Percentiles rank a stretch among this genome's conserved stretches.
These are phyloP conservation scores for Tragelaphus scriptus DNA, from an alignment of 2,113 vertebrate species.

Conservation along the genomic window DNA sequence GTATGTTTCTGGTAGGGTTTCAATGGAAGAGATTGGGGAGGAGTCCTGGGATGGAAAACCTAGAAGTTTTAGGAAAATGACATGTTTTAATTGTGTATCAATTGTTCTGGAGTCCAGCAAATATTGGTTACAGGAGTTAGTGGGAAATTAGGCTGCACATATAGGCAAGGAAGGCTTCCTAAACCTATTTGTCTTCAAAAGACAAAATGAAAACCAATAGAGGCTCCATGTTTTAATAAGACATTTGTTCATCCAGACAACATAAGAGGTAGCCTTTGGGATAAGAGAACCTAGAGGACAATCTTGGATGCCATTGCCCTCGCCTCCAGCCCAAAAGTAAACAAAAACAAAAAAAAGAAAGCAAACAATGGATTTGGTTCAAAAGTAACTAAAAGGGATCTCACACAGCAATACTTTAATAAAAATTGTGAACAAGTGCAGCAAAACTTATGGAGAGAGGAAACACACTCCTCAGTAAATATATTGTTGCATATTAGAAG, in stretches of 20 bases:
- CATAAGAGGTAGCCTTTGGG: not conserved
- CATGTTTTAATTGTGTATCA: not conserved
- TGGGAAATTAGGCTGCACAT: accelerated
- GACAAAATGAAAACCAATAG: not conserved
- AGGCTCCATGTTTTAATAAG: not conserved
- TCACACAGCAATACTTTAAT: not conserved
- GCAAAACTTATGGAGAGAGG: not conserved
- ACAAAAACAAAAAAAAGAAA: not conserved
- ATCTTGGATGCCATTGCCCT: not conserved
- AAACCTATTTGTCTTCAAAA: not conserved
- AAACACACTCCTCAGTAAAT: not conserved
- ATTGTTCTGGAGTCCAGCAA: not conserved
- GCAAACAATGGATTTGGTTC: accelerated
- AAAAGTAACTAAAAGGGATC: not conserved
- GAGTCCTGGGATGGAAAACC: not conserved
- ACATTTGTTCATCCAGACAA: not conserved
- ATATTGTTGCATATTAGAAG: not conserved
- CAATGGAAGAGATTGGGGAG: not conserved
- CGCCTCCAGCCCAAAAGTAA: not conserved
- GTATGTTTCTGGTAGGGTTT: not conserved
- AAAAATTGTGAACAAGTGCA: not conserved
- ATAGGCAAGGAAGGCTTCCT: not conserved
- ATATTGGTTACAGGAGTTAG: not conserved
- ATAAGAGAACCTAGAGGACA: not conserved
- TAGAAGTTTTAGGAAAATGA: not conserved